A percentile compares a stretch with the other conserved stretches of the same genome.
Conservation (phyloP, 92 coral and sea anemone genomes). For the Epizoanthus scotinus region DNA sequence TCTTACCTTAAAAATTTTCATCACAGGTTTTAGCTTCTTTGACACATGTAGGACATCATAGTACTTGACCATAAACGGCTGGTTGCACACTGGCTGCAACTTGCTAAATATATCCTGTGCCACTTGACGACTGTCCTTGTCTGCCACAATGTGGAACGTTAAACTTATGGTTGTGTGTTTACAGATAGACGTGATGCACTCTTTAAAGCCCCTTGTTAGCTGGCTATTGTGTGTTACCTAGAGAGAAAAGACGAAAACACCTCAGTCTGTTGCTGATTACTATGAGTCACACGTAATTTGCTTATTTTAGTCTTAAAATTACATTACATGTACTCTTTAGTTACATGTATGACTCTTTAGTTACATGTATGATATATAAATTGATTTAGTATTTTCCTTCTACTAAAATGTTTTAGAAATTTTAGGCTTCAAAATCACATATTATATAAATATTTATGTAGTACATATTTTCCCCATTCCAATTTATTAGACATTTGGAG, state of each 20-base stretch:
- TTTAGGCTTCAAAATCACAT: too few relatives aligned
- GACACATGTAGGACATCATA: conserved; percentile 62
- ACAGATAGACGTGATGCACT: conserved; percentile 74
- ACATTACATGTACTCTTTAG: too few relatives aligned
- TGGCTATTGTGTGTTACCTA: conserved; percentile 60
- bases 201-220: conserved; percentile 55
- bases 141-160: conserved; percentile 71
- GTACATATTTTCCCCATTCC: too few relatives aligned
- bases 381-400: too few relatives aligned
- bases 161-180: conserved; percentile 52
- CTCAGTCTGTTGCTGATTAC: too few relatives aligned
- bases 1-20: conserved; percentile 65
- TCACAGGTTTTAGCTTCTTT: conserved; percentile 56
- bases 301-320: too few relatives aligned
- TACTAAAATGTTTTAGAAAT: too few relatives aligned
- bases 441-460: too few relatives aligned
- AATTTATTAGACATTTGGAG: too few relatives aligned
- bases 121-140: conserved; percentile 46
- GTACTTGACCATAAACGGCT: conserved; percentile 52
- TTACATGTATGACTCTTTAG: too few relatives aligned
- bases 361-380: too few relatives aligned
- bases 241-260: conserved; percentile 13
- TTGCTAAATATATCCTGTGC: conserved; percentile 53
- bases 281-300: too few relatives aligned
- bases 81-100: conserved; percentile 48